Conservation (phyloP, 1,140 invertebrate species). For the Drosophila pruinosa region DNA sequence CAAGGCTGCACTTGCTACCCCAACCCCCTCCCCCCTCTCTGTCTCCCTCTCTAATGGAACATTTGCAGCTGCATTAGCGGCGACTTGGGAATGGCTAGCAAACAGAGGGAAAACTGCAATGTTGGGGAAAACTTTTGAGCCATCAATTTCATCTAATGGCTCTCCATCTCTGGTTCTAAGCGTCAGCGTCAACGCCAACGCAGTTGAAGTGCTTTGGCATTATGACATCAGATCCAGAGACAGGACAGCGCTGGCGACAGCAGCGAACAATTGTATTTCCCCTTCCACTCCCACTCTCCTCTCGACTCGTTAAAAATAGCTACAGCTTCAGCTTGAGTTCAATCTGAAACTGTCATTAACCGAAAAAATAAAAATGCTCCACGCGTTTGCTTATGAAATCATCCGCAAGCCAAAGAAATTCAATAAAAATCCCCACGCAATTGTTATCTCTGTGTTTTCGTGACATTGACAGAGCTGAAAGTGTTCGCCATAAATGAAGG, state of each 20-base stretch:
- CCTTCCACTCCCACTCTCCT: not conserved
- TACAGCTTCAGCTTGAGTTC: slow-evolving; percentile 3
- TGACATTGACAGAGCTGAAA: not conserved
- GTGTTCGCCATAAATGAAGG: not conserved
- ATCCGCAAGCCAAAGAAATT: slow-evolving; percentile 1
- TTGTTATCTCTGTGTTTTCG: too few relatives aligned
- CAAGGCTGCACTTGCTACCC: slow-evolving; percentile 51
- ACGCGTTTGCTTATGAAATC: slow-evolving; percentile 19
- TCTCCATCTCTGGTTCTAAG: not conserved
- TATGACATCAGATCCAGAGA: slow-evolving; percentile 56
- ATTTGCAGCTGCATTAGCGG: slow-evolving; percentile 3
- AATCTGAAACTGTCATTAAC: slow-evolving; percentile 57
- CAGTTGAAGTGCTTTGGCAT: slow-evolving; percentile 12
- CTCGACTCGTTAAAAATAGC: slow-evolving; percentile 55
- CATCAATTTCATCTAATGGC: slow-evolving; percentile 19
- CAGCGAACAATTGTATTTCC: slow-evolving; percentile 17
- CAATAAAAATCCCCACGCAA: slow-evolving; percentile 6
- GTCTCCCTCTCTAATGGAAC: not conserved
- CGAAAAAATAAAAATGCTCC: slow-evolving; percentile 3
- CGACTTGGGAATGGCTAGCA: not conserved
- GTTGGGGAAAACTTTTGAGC: not conserved
- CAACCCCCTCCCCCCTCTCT: not conserved
- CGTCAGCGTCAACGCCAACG: slow-evolving; percentile 16
- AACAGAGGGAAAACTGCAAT: not conserved
- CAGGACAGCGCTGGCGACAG: not conserved